Evolutionary conservation across 2,113 vertebrate species (phyloP).

Genomic region (Elaphurus davidianus): DNA sequence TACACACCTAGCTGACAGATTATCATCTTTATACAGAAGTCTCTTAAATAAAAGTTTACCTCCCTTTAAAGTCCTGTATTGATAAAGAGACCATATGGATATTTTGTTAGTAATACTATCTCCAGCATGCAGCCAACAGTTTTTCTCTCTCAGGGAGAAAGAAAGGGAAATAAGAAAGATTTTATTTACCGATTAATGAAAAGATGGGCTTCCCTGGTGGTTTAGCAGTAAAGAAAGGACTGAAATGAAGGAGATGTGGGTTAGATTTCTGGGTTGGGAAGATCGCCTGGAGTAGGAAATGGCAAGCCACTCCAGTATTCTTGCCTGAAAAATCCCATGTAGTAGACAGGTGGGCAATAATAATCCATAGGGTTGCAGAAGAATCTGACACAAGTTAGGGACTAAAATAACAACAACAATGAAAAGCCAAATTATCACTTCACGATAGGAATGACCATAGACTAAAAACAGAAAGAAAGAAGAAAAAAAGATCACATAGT

Average conservation of each 20-base stretch:
- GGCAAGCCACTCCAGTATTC: background rate
- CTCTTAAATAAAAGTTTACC: background rate
- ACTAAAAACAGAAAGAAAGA: background rate
- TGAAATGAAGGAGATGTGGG: background rate
- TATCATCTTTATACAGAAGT: background rate
- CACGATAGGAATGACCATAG: background rate
- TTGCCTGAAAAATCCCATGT: background rate
- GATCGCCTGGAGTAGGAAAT: background rate
- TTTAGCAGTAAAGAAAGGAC: background rate
- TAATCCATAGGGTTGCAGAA: background rate
- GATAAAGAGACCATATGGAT: background rate
- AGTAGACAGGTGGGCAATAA: background rate
- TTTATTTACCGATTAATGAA: slow-evolving; percentile 14
- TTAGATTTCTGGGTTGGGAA: background rate
- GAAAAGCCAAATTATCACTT: slow-evolving; percentile 58
- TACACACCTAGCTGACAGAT: background rate
- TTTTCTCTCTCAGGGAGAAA: background rate
- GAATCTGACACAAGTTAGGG: background rate
- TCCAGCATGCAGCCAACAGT: background rate
- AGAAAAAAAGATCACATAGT: background rate
- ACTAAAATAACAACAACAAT: background rate
- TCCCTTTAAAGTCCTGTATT: background rate
- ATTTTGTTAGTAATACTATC: background rate
- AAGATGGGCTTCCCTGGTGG: background rate
- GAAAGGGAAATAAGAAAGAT: background rate